These are phyloP conservation scores for Psettodes erumei DNA, from an alignment of 2,113 vertebrate species.

Conservation along the genomic window DNA sequence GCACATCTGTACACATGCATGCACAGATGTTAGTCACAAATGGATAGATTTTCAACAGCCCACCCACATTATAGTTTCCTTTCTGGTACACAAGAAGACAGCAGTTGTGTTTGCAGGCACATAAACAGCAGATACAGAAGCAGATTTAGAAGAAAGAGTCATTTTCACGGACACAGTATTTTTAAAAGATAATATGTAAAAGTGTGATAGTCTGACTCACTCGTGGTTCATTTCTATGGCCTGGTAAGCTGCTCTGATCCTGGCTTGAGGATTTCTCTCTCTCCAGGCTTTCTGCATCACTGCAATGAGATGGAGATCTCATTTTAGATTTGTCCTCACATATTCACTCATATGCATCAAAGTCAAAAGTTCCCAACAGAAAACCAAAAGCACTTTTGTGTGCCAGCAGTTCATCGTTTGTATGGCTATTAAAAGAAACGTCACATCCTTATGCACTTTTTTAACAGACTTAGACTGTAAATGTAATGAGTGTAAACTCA, in stretches of 20 bases:
- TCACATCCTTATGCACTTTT: no score
- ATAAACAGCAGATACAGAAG: background rate
- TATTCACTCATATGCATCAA: background rate
- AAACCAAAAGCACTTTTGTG: background rate
- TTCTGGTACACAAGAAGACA: background rate
- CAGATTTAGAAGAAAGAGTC: background rate
- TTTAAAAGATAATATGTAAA: background rate
- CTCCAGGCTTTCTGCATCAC: slow-evolving; percentile 99
- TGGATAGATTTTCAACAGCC: background rate
- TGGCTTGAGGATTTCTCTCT: slow-evolving; percentile 95
- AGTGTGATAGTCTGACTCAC: slow-evolving; percentile 83
- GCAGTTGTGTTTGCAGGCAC: background rate
- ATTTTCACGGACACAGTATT: background rate
- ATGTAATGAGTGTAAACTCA: no score
- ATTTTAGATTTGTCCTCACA: slow-evolving; percentile 24
- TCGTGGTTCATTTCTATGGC: slow-evolving; percentile 96
- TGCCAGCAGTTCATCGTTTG: background rate
- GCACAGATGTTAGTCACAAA: slow-evolving; percentile 3
- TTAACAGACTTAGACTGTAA: no score
- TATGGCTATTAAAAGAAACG: background rate
- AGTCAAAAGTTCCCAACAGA: background rate
- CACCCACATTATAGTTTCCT: background rate
- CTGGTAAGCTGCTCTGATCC: slow-evolving; percentile 96
- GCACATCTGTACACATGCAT: slow-evolving; percentile 87
- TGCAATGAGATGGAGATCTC: slow-evolving; percentile 72